phyloP scores from a whole-genome alignment of 2,113 vertebrate genomes.

The Colius striatus region DNA sequence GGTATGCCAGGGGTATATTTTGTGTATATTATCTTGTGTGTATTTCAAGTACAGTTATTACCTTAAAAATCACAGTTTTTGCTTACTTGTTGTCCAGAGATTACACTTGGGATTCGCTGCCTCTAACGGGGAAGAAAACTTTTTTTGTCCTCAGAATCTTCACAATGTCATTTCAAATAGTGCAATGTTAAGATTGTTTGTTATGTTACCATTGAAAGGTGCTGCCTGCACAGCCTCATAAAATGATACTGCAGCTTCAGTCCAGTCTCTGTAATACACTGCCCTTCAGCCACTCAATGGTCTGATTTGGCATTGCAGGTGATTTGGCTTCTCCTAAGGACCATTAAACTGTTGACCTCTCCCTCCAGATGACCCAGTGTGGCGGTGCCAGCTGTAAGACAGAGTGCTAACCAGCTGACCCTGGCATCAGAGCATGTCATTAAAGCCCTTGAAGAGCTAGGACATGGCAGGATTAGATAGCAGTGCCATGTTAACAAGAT shows the following conservation, averaged over 20 bases:
- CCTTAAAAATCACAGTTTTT: background rate
- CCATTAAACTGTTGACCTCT: constrained; percentile 18
- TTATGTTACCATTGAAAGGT: background rate
- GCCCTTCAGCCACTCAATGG: background rate
- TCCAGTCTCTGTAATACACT: background rate
- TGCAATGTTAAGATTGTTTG: background rate
- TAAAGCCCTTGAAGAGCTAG: background rate
- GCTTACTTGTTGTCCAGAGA: background rate
- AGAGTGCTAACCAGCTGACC: constrained; percentile 10
- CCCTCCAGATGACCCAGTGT: background rate
- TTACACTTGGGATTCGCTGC: background rate
- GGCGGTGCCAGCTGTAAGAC: constrained; percentile 9
- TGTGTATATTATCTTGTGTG: too few species aligned
- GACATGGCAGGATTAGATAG: background rate
- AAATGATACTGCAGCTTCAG: background rate
- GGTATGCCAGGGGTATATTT: background rate
- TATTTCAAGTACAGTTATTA: background rate
- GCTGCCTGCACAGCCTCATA: background rate
- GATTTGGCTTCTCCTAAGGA: constrained; percentile 11
- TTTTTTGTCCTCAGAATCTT: background rate
- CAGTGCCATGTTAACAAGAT: background rate
- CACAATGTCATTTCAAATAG: background rate
- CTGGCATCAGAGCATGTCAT: background rate
- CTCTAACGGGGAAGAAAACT: background rate
- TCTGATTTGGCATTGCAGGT: rapidly evolving